These are phyloP conservation scores for Gryllus bimaculatus DNA, from an alignment of 1,140 invertebrate genomes.

Conservation along the genomic window DNA sequence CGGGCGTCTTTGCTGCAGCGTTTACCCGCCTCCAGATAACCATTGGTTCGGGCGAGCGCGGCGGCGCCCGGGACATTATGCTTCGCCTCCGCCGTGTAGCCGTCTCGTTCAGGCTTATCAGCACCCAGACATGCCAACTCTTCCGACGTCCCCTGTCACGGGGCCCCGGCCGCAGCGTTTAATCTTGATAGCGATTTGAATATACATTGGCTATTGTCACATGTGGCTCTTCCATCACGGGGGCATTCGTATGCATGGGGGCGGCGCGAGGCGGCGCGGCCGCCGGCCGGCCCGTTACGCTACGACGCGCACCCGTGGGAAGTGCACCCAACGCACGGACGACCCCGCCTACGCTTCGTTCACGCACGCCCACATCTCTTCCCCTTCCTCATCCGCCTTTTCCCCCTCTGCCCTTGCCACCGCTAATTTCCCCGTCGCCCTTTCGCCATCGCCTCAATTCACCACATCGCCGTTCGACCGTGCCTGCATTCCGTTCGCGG, in stretches of 20 bases:
- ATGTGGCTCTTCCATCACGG: background rate
- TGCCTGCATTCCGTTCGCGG: no score
- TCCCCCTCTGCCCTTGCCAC: no score
- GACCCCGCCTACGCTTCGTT: no score
- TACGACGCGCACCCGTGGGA: background rate
- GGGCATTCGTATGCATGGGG: background rate
- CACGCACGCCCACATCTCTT: no score
- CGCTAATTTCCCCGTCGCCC: no score
- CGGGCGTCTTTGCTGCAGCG: background rate
- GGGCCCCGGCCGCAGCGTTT: background rate
- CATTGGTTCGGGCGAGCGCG: background rate
- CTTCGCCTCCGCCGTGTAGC: background rate
- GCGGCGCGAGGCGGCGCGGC: no score
- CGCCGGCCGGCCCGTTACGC: background rate
- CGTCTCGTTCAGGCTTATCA: background rate
- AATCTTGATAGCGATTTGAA: background rate
- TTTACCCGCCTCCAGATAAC: background rate
- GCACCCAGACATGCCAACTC: background rate
- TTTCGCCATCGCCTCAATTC: no score
- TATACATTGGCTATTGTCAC: conserved; percentile 4
- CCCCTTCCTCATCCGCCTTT: no score
- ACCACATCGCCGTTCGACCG: no score
- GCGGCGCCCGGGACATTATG: background rate
- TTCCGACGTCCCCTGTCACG: background rate
- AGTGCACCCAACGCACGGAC: background rate